phyloP scores from a whole-genome alignment of 2,113 vertebrate species.

The Athene noctua region DNA sequence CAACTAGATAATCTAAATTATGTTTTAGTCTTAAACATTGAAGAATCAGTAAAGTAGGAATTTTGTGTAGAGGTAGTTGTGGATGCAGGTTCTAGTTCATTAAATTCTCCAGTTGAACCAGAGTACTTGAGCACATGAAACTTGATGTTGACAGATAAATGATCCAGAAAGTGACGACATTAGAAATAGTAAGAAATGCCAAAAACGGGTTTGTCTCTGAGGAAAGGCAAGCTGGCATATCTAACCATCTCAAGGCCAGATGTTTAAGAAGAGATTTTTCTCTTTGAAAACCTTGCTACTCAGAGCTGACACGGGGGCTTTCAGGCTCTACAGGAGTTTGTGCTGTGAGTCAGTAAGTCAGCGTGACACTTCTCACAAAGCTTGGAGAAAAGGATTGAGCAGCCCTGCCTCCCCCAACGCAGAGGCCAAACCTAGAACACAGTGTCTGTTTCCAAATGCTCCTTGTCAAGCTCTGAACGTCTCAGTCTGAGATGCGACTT shows the following conservation, averaged over 20 bases:
- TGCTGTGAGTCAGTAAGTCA: neutral
- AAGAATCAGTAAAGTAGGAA: neutral
- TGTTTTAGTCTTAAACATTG: neutral
- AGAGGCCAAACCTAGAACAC: neutral
- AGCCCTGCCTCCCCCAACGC: neutral
- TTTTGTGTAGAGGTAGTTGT: neutral
- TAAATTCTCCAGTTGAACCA: neutral
- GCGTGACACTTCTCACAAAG: neutral
- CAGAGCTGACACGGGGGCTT: rapidly evolving
- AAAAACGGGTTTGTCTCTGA: neutral
- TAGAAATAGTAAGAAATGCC: neutral
- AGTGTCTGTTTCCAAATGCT: neutral
- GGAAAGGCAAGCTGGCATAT: neutral
- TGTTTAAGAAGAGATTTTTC: neutral
- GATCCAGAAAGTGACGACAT: neutral
- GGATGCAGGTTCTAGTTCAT: neutral
- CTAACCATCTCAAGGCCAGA: neutral
- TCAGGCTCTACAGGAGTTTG: neutral
- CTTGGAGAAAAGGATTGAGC: neutral
- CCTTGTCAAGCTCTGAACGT: neutral
- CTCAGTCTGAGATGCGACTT: neutral
- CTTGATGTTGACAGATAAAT: neutral
- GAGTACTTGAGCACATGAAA: neutral
- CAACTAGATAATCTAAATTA: neutral
- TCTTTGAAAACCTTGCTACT: neutral